Evolutionary conservation across 1,140 invertebrate genomes (phyloP).

Genomic region (Drosophila simulans): DNA sequence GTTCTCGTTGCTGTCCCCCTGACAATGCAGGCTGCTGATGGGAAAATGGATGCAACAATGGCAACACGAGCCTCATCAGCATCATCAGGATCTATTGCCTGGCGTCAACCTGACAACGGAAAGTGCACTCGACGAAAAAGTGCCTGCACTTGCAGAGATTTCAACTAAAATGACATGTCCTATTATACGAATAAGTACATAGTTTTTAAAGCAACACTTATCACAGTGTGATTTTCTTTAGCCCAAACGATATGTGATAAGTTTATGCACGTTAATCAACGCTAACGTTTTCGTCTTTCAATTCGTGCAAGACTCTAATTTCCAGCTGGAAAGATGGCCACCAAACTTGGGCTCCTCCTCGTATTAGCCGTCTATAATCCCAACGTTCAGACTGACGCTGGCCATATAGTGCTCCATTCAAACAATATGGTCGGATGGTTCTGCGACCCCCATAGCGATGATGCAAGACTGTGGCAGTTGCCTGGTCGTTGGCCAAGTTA

Average conservation of each 20-base stretch:
- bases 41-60: slow-evolving; percentile 32
- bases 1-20: slow-evolving; percentile 31
- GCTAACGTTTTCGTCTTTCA: slow-evolving; percentile 34
- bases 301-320: slow-evolving; percentile 29
- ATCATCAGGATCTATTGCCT: slow-evolving; percentile 47
- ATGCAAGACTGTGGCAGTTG: slow-evolving; percentile 9
- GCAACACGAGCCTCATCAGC: slow-evolving; percentile 47
- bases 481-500: slow-evolving; percentile 46
- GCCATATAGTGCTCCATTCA: slow-evolving; percentile 21
- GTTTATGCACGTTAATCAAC: slow-evolving; percentile 28
- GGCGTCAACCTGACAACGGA: slow-evolving; percentile 11
- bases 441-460: not conserved
- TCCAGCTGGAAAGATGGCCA: slow-evolving; percentile 6
- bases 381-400: slow-evolving; percentile 41
- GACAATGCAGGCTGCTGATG: slow-evolving; percentile 39
- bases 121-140: slow-evolving; percentile 16
- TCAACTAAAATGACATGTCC: too few species aligned
- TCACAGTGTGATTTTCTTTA: not conserved
- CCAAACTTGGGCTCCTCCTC: too few species aligned
- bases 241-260: slow-evolving; percentile 28
- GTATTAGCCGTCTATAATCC: slow-evolving; percentile 25
- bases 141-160: too few species aligned
- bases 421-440: slow-evolving; percentile 31
- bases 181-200: too few species aligned
- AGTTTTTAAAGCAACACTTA: too few species aligned